These are phyloP conservation scores for Apodemus agrarius DNA, from an alignment of 2,797 vertebrate species.

Conservation along the genomic window DNA sequence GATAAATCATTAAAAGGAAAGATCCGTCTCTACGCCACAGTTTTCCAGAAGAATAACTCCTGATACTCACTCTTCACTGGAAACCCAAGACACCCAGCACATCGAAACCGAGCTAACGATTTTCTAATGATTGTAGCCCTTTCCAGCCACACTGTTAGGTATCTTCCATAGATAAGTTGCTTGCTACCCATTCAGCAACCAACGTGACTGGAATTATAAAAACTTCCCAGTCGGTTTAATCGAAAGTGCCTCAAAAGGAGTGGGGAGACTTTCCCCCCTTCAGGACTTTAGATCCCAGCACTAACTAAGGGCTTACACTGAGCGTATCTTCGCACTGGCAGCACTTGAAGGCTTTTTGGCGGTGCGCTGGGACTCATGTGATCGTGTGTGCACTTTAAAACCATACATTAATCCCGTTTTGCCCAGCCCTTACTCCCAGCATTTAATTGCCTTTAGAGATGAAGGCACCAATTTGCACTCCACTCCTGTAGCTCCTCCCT, in stretches of 20 bases:
- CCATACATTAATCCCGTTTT: neutral
- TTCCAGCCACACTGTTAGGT: neutral
- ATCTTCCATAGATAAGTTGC: constrained; percentile 21
- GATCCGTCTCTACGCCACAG: neutral
- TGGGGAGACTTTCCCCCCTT: neutral
- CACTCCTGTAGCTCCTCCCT: neutral
- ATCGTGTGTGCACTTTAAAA: constrained; percentile 27
- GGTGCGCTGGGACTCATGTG: neutral
- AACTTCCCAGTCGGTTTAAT: neutral
- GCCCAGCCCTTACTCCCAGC: neutral
- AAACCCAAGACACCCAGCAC: constrained; percentile 5
- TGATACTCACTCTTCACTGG: neutral
- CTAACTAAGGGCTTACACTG: neutral
- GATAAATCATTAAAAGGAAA: neutral
- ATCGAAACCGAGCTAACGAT: neutral
- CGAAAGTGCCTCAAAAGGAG: neutral
- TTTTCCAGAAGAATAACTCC: constrained; percentile 6
- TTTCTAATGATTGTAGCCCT: neutral
- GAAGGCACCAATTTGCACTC: constrained; percentile 57
- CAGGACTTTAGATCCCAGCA: constrained; percentile 25
- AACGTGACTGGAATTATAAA: neutral
- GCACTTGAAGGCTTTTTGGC: neutral
- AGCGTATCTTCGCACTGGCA: neutral
- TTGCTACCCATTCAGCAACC: neutral
- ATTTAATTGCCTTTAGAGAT: constrained; percentile 61